Evolutionary conservation across 2,113 vertebrate species (phyloP).

Genomic region (Cariama cristata): DNA sequence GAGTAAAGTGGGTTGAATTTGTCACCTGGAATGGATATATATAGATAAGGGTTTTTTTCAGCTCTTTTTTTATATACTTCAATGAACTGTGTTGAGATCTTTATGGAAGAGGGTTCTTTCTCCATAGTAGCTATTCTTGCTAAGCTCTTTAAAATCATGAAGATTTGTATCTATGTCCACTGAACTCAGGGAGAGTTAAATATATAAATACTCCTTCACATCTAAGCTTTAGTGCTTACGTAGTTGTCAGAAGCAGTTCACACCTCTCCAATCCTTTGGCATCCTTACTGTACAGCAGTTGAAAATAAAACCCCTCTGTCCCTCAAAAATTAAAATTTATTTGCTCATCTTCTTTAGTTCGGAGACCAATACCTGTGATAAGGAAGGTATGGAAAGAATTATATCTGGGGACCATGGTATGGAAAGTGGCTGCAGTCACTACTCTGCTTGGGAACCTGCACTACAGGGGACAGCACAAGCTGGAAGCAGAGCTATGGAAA

Average conservation of each 20-base stretch:
- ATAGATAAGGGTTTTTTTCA: background rate
- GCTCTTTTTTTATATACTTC: background rate
- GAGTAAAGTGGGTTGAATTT: background rate
- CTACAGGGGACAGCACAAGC: background rate
- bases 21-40: background rate
- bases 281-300: background rate
- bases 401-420: background rate
- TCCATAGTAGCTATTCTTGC: background rate
- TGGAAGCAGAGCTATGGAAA: background rate
- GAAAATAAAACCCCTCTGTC: background rate
- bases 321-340: background rate
- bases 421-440: background rate
- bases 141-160: background rate
- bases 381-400: background rate
- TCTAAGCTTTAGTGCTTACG: background rate
- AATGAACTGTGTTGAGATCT: background rate
- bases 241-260: background rate
- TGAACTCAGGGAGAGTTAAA: background rate
- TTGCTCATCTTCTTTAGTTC: background rate
- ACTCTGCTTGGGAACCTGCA: background rate
- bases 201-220: background rate
- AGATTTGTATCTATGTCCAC: background rate
- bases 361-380: background rate
- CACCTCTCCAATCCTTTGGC: background rate
- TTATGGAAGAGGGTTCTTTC: background rate